Evolutionary conservation across 1,140 invertebrate genomes (phyloP).

Genomic region (Stegodyphus dumicola): DNA sequence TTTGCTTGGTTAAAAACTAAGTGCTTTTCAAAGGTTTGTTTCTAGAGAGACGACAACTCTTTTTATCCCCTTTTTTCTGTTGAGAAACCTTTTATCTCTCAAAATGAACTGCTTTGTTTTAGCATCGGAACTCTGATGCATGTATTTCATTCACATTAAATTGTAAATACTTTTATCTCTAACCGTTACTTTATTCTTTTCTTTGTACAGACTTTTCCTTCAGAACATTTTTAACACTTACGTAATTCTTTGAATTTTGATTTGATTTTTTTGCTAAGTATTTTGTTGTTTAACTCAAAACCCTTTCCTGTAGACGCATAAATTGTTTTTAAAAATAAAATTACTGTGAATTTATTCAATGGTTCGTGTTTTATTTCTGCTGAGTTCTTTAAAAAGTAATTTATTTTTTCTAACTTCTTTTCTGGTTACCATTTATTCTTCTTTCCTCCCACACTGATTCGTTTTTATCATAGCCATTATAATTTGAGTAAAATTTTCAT

Average conservation of each 20-base stretch:
- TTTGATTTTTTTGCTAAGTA: slow-evolving; percentile 21
- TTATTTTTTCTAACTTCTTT: too few relatives aligned
- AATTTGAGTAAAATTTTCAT: too few relatives aligned
- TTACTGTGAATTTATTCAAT: not conserved
- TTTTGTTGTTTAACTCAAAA: slow-evolving; percentile 13
- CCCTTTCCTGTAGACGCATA: not conserved
- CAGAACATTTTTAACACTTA: slow-evolving; percentile 4
- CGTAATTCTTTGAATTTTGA: slow-evolving; percentile 2
- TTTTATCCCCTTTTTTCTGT: not conserved
- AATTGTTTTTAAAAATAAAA: not conserved
- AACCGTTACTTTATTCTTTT: slow-evolving; percentile 37
- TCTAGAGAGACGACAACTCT: not conserved
- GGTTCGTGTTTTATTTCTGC: too few relatives aligned
- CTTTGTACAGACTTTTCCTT: slow-evolving; percentile 18
- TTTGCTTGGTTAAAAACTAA: slow-evolving; percentile 50
- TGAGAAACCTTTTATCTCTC: slow-evolving; percentile 40
- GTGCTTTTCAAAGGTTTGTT: slow-evolving; percentile 21
- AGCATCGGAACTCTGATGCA: slow-evolving; percentile 26
- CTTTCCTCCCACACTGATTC: too few relatives aligned
- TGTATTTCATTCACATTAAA: slow-evolving; percentile 56
- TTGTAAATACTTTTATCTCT: slow-evolving; percentile 51
- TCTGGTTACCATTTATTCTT: too few relatives aligned
- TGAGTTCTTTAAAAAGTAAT: too few relatives aligned
- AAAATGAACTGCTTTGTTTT: slow-evolving; percentile 56
- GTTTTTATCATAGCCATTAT: too few relatives aligned